Conservation (phyloP, 2,888 invertebrate genomes). For the Elgonia sp. region DNA sequence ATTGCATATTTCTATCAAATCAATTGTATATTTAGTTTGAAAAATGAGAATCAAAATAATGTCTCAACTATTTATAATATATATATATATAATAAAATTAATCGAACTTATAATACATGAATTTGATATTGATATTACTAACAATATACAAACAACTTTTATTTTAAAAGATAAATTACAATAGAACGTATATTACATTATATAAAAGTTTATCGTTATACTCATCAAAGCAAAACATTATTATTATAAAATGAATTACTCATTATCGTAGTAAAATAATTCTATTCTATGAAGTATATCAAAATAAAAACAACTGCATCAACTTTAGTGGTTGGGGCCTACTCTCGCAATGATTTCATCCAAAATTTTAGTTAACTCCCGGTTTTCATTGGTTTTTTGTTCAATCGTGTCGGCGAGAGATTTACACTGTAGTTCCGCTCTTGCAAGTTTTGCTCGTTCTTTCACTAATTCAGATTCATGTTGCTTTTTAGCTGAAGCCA, state of each 20-base stretch:
- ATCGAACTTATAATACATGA: too few relatives aligned
- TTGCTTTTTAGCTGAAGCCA: conserved; percentile 48
- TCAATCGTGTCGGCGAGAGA: conserved; percentile 94
- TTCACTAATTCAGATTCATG: conserved; percentile 91
- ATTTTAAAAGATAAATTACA: too few relatives aligned
- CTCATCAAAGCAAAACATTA: conserved; percentile 38
- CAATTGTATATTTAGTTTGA: too few relatives aligned
- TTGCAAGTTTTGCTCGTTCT: conserved; percentile 90
- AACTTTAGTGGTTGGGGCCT: conserved; percentile 71
- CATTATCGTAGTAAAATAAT: conserved; percentile 47
- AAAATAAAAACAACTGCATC: conserved; percentile 37
- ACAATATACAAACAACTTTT: too few relatives aligned
- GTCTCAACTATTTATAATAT: too few relatives aligned
- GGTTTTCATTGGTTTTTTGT: conserved; percentile 96
- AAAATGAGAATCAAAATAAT: too few relatives aligned
- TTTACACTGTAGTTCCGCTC: conserved; percentile 87
- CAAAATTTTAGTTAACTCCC: conserved; percentile 96
- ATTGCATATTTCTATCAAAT: too few relatives aligned
- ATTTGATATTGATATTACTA: too few relatives aligned
- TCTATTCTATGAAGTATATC: conserved; percentile 49
- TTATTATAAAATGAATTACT: conserved; percentile 40
- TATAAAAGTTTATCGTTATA: conserved; percentile 51
- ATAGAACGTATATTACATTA: too few relatives aligned
- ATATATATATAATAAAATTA: too few relatives aligned
- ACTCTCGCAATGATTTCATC: conserved; percentile 94